These are phyloP conservation scores for Cryptoleucopteryx plumbea DNA, from an alignment of 2,113 vertebrate genomes.

Conservation along the genomic window DNA sequence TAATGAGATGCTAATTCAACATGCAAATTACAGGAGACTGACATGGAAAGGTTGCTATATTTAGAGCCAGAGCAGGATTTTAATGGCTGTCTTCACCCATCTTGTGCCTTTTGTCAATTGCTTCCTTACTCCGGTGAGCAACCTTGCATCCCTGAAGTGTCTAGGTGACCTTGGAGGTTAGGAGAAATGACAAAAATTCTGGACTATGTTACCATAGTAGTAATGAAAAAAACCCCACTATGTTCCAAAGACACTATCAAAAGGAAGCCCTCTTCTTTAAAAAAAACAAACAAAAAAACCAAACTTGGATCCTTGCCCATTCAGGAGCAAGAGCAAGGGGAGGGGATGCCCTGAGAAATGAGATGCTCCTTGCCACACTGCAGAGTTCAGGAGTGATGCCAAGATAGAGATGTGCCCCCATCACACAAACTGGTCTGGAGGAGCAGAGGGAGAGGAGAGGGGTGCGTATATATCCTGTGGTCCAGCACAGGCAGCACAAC, in stretches of 20 bases:
- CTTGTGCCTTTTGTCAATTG: slow-evolving; percentile 35
- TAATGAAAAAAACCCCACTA: neutral
- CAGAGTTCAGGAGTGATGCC: neutral
- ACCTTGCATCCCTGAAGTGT: neutral
- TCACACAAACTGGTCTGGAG: neutral
- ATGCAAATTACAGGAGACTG: slow-evolving; percentile 65
- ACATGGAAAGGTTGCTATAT: slow-evolving; percentile 57
- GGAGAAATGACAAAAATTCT: neutral
- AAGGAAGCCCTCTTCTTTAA: neutral
- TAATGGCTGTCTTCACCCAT: slow-evolving; percentile 58
- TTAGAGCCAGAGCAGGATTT: slow-evolving; percentile 46
- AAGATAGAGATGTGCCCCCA: neutral
- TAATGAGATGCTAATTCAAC: slow-evolving; percentile 69
- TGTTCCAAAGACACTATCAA: neutral
- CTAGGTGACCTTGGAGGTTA: slow-evolving; percentile 25
- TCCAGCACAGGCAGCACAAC: neutral
- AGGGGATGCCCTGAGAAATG: neutral
- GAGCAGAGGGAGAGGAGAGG: neutral
- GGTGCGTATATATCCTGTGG: neutral
- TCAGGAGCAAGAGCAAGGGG: neutral
- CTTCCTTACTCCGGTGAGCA: slow-evolving; percentile 5
- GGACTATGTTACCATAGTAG: neutral
- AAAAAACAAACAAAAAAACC: too few relatives aligned
- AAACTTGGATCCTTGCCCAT: neutral
- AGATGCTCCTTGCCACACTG: neutral